These are phyloP conservation scores for Cervus canadensis DNA, from an alignment of 2,113 vertebrate genomes.

Conservation along the genomic window DNA sequence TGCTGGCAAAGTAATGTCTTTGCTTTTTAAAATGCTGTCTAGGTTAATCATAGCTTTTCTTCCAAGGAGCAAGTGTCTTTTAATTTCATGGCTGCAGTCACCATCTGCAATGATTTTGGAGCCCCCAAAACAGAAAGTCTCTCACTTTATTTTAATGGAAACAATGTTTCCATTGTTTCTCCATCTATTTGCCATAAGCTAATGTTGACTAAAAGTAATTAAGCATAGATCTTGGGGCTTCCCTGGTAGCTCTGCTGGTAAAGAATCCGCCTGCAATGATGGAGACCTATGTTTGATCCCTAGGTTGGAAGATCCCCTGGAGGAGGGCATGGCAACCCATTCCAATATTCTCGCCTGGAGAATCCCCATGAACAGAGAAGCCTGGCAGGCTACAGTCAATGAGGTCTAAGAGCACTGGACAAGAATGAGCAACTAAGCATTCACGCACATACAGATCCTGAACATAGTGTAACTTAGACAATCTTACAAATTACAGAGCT, in stretches of 20 bases:
- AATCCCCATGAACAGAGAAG: neutral
- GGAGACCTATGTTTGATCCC: neutral
- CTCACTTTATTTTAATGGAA: neutral
- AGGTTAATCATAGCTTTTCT: neutral
- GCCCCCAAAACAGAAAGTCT: neutral
- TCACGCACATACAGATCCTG: neutral
- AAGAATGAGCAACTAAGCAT: neutral
- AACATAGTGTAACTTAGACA: neutral
- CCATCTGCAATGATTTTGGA: neutral
- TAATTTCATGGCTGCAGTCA: neutral
- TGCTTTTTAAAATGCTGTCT: neutral
- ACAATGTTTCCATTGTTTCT: neutral
- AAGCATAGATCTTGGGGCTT: neutral
- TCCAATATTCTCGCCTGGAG: neutral
- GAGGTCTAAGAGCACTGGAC: neutral
- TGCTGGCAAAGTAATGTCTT: neutral
- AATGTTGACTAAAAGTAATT: neutral
- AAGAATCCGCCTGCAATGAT: neutral
- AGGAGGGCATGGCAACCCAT: neutral
- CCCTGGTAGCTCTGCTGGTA: neutral
- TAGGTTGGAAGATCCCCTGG: neutral
- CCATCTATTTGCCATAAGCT: neutral
- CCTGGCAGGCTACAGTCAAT: neutral
- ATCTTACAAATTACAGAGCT: neutral
- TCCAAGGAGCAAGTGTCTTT: neutral